Evolutionary conservation across 2,888 invertebrate species (phyloP), one percentile per base, ranked within the genome.

Genomic region (Pantelozetes paolii): DNA sequence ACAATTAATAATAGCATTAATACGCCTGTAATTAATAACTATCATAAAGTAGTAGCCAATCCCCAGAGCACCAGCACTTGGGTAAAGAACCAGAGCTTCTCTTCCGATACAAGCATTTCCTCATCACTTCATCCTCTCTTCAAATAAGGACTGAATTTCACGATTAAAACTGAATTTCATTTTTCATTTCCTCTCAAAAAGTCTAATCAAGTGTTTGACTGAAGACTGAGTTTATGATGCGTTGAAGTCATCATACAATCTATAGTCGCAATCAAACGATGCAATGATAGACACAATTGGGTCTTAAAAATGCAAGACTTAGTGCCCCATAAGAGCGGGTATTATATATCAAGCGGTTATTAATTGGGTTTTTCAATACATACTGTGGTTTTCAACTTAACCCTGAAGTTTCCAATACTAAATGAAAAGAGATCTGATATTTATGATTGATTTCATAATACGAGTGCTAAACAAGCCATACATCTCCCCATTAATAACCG

Each of bases 21-120:
- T 15, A 30, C 57, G 15, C 57, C 69, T 36, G 13, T 36, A 23
- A 42, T 71, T 20, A 30, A 59, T 28, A 36, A 69, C 15, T 50
- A 69, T 26, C 50, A 59, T 5, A 48, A 59, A 30, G 20, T 45
- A 2, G 18, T 71, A 13, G 62, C 75, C 32, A 32, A 45, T 36
- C 32, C 72, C 18, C 75, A 74, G 71, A 74, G 76, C 13, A 76
- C 77, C 1, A 77, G 77, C 59, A 77, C 77, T 15, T 77, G 77
- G 77, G 77, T 77, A 57, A 76, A 69, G 72, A 13, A 28, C 15
- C 30, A 36, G 2, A 40, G 40, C 13, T 20, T 40, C 26, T 28
- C 57, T 57, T 28, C 28, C 30, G 28, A 57, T 11, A 23, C 57
- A 1, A 15, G 28, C 18, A 18, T 28, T 28, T 57, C 28, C 57